Evolutionary conservation across 2,797 vertebrate species (phyloP), one percentile per base, ranked within the genome.

Genomic region (Sarcoramphus papa): DNA sequence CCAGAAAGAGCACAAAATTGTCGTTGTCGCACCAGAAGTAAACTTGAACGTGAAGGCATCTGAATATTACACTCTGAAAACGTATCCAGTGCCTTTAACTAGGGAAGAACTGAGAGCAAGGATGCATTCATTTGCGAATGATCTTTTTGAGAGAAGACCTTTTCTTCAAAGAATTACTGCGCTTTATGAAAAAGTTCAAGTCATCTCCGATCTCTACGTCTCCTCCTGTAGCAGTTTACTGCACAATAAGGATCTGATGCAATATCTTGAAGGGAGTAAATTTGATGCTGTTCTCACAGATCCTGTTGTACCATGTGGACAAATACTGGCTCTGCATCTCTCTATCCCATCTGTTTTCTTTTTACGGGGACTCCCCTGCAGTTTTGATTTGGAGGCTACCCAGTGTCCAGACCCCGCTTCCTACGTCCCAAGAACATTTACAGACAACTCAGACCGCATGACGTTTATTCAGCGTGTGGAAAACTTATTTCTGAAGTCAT

Each of bases 271-370:
- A 15, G 83, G 50, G 25, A 97, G 98, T 88, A 93, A 92, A 11
- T 99, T 98, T 28, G 98, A 99, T 30, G 98, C 98, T 1, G 45
- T 99, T 51, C 93, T 99, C 53, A 98, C 95, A 0, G 98, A 98
- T 78, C 98, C 99, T 2, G 7, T 98, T 40, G 19, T 97, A 21
- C 98, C 98, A 6, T 98, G 98, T 0, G 98, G 98, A 24, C 92
- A 98, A 5, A 63, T 99, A 40, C 65, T 99, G 81, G 98, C 98
- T 64, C 95, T 98, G 62, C 92, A 95, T 88, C 65, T 98, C 93
- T 98, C 97, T 2, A 6, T 99, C 35, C 98, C 98, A 4, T 95
- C 98, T 3, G 57, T 99, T 56, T 99, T 98, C 82, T 92, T 99
- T 70, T 93, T 99, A 85, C 65, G 96, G 21, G 85, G 57, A 4